Evolutionary conservation across 2,888 invertebrate genomes (phyloP).

Genomic region (Macaria liturata): DNA sequence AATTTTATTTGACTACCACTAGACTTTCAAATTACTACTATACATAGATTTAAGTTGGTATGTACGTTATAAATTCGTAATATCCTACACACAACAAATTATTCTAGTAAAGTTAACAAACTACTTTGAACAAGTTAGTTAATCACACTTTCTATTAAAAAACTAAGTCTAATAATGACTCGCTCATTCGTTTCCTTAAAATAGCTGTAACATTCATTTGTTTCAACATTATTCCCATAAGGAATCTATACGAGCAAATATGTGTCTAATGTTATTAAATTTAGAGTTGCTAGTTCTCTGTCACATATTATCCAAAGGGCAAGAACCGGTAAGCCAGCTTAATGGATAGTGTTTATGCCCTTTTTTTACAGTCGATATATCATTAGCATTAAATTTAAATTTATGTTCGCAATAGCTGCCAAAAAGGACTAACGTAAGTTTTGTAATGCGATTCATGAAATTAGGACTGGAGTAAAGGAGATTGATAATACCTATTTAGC

Average conservation of each 20-base stretch:
- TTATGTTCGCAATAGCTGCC: constrained; percentile 30
- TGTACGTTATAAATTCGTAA: too few relatives aligned
- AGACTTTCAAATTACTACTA: too few relatives aligned
- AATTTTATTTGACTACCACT: too few relatives aligned
- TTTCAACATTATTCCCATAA: constrained; percentile 8
- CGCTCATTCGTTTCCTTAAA: neutral
- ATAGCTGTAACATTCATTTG: neutral
- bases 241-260: constrained; percentile 4
- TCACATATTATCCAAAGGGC: constrained; percentile 15
- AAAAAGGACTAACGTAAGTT: constrained; percentile 8
- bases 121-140: too few relatives aligned
- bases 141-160: too few relatives aligned
- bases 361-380: constrained; percentile 43
- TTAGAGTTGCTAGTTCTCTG: constrained; percentile 6
- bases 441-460: neutral
- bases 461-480: too few relatives aligned
- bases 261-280: constrained; percentile 10
- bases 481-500: too few relatives aligned
- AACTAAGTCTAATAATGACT: too few relatives aligned
- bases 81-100: too few relatives aligned
- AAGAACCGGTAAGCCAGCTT: constrained; percentile 35
- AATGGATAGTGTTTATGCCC: constrained; percentile 57
- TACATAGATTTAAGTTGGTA: too few relatives aligned
- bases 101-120: too few relatives aligned
- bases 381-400: constrained; percentile 42